A percentile compares a stretch with the other conserved stretches of the same genome.
phyloP scores from a whole-genome alignment of 2,797 vertebrate species.

The Enteromius argenteus region DNA sequence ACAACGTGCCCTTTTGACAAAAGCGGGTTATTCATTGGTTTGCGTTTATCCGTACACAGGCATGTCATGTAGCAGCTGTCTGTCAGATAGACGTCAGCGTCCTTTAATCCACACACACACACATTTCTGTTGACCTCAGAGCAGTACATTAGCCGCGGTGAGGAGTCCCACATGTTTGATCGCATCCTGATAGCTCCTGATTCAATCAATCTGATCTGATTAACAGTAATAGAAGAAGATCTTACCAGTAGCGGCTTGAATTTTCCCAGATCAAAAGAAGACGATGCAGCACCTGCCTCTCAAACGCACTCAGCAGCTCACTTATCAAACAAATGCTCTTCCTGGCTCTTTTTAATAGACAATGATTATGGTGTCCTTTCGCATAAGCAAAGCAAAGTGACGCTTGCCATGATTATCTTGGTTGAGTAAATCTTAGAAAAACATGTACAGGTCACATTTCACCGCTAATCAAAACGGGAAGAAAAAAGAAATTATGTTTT shows the following conservation, averaged over 20 bases:
- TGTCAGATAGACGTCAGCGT: background rate
- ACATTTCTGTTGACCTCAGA: conserved; percentile 6
- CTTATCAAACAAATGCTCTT: conserved; percentile 2
- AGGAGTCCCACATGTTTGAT: conserved; percentile 24
- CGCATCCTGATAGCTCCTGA: conserved; percentile 12
- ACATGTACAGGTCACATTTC: background rate
- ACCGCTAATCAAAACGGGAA: background rate
- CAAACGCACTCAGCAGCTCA: background rate
- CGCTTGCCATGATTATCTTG: background rate
- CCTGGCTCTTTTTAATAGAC: background rate
- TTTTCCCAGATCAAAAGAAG: conserved; percentile 7
- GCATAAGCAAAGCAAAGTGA: background rate
- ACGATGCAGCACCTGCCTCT: background rate
- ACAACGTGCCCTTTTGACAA: conserved; percentile 41
- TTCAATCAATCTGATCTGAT: conserved; percentile 25
- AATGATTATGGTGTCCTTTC: background rate
- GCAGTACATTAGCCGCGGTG: background rate
- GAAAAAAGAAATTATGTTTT: background rate
- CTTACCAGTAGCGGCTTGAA: conserved; percentile 1
- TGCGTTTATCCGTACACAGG: background rate
- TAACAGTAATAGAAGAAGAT: conserved; percentile 31
- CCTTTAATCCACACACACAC: background rate
- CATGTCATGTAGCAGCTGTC: conserved; percentile 28
- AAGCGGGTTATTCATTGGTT: conserved; percentile 12
- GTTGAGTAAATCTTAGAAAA: background rate